Conservation (phyloP, 2,113 vertebrate genomes). For the Potamarius usumacintae region DNA sequence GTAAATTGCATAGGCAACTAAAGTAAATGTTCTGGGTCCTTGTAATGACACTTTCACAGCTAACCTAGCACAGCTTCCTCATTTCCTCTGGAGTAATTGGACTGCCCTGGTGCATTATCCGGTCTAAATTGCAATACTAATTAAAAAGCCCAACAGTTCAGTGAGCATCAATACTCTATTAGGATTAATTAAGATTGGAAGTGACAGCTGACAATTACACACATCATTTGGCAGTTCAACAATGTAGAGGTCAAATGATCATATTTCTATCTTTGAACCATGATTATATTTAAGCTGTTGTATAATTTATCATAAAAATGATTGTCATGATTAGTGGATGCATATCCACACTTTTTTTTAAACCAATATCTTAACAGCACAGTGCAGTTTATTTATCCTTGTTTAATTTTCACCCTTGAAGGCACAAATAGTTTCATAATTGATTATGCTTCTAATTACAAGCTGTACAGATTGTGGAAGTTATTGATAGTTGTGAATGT, state of each 20-base stretch:
- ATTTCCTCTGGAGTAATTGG: slow-evolving; percentile 85
- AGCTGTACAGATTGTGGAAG: slow-evolving; percentile 75
- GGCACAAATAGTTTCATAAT: slow-evolving; percentile 69
- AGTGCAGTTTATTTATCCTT: slow-evolving; percentile 23
- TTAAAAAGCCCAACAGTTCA: slow-evolving; percentile 96
- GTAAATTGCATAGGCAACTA: slow-evolving; percentile 43
- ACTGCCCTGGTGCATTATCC: slow-evolving; percentile 78
- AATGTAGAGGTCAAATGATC: slow-evolving; percentile 75
- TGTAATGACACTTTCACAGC: slow-evolving; percentile 70
- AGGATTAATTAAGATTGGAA: slow-evolving; percentile 96
- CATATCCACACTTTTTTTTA: slow-evolving; percentile 19
- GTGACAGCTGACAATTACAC: slow-evolving; percentile 90
- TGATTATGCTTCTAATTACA: slow-evolving; percentile 78
- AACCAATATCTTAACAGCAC: slow-evolving; percentile 20
- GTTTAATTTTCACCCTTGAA: slow-evolving; percentile 52
- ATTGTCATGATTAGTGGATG: slow-evolving; percentile 20
- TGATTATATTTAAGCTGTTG: slow-evolving; percentile 52
- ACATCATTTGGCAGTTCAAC: slow-evolving; percentile 82
- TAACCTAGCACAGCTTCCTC: slow-evolving; percentile 68
- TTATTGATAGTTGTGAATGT: slow-evolving; percentile 78
- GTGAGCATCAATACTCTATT: slow-evolving; percentile 93
- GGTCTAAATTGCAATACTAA: slow-evolving; percentile 92
- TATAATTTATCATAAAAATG: slow-evolving; percentile 51
- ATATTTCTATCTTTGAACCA: slow-evolving; percentile 59
- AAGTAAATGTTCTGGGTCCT: slow-evolving; percentile 15